Conservation (phyloP, 2,888 invertebrate genomes). For the Torymus texanus region DNA sequence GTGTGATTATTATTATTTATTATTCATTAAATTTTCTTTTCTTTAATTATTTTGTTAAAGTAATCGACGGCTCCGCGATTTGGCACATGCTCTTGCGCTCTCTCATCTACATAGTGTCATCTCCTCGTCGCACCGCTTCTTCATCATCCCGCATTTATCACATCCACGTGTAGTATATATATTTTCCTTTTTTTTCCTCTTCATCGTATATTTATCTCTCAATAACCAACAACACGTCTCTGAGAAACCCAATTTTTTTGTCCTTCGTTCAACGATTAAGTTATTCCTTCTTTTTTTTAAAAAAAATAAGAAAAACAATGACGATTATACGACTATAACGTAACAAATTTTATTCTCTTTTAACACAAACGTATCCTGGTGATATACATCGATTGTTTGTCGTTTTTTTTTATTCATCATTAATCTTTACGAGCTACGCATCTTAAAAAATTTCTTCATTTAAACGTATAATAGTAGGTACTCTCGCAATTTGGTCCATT, state of each 20-base stretch:
- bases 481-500: constrained; percentile 54
- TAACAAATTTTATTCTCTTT: constrained; percentile 37
- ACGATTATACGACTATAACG: constrained; percentile 38
- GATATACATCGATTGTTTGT: constrained; percentile 2
- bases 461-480: constrained; percentile 18
- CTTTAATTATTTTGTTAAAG: constrained; percentile 31
- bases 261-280: constrained; percentile 38
- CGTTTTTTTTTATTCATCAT: neutral
- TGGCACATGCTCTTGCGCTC: constrained; percentile 54
- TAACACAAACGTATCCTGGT: constrained; percentile 24
- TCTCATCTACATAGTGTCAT: constrained; percentile 31
- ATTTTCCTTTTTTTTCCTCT: neutral
- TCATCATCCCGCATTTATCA: constrained; percentile 45
- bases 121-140: constrained; percentile 45
- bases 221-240: constrained; percentile 52
- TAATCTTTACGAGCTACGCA: constrained; percentile 29
- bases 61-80: constrained; percentile 53
- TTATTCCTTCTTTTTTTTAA: neutral
- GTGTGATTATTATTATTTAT: neutral
- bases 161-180: constrained; percentile 51
- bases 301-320: constrained; percentile 34
- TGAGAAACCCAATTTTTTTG: constrained; percentile 46
- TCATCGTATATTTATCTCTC: constrained; percentile 1
- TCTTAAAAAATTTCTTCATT: constrained; percentile 34
- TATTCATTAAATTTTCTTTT: neutral